phyloP scores from a whole-genome alignment of 2,113 vertebrate species.

The Tupaia chinensis region DNA sequence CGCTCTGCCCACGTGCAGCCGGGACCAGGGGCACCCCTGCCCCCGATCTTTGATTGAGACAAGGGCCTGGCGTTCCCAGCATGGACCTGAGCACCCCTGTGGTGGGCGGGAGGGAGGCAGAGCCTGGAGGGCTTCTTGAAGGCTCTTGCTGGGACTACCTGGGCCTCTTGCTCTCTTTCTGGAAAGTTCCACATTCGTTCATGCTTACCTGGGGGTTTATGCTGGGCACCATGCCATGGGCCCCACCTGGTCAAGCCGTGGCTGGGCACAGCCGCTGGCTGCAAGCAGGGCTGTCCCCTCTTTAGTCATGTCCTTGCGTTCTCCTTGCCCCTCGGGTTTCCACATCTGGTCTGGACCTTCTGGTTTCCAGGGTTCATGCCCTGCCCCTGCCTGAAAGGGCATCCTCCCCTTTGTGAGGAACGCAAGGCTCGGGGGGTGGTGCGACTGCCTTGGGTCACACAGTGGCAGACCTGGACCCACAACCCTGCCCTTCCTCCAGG shows the following conservation, averaged over 20 bases:
- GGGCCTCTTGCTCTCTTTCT: not conserved
- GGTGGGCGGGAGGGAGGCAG: too few species aligned
- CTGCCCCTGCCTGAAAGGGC: not conserved
- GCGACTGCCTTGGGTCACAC: not conserved
- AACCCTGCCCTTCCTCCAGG: not conserved
- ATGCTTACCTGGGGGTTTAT: not conserved
- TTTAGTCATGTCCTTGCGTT: not conserved
- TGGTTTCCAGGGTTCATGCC: not conserved
- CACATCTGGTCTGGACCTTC: not conserved
- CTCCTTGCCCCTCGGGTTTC: not conserved
- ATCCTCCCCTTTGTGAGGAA: not conserved
- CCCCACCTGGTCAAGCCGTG: not conserved
- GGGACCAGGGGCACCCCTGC: not conserved
- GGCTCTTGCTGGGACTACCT: not conserved
- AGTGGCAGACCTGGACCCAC: fast-evolving
- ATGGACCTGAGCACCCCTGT: not conserved
- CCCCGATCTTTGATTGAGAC: not conserved
- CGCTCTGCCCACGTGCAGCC: not conserved
- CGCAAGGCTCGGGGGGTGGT: not conserved
- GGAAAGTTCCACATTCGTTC: not conserved
- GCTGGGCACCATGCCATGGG: too few species aligned
- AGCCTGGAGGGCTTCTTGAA: not conserved
- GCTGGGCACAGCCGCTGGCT: not conserved
- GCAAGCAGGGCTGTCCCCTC: fast-evolving
- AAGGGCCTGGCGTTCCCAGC: not conserved